Base-by-base conservation (phyloP, 2,888 invertebrate species). In the Torymus tubicola region DNA sequence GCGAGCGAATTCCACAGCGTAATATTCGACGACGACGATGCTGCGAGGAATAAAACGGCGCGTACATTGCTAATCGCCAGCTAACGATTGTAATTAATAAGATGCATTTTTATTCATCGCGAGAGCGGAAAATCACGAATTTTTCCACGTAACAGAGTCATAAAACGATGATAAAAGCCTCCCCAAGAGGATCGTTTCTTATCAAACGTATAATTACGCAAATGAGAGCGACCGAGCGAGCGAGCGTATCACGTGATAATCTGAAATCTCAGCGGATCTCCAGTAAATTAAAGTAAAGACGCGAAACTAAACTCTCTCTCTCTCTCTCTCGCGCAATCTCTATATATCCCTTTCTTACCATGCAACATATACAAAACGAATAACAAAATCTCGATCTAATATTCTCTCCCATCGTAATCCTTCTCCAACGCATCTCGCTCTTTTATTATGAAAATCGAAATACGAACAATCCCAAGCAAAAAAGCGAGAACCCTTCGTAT, bases 121-220 rank as follows among this genome's bases (percentile, higher is more conserved):
- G 14, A 16, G 21, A 71, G 21, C n/a, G 57, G 31, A 50, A 65
- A 65, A 64, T 69, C 69, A 2, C n/a, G 63, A 64, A 55, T 64
- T 74, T 74, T 70, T 64, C 16, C 64, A 8, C 14, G 24, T 42
- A 67, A 68, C 57, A 52, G n/a, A 73, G 31, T 61, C 65, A 60
- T 67, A 78, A 68, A 68, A 68, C 60, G 53, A 78, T 68, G 61
- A 78, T 78, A 73, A 79, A 74, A 52, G n/a, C n/a, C n/a, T 16
- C 31, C 31, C 31, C 31, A 8, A 31, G 31, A 78, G 68, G n/a
- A 55, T 57, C 61, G 68, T 50, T 68, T 16, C 78, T 58, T 74
- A 73, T 79, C 69, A 64, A 57, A 55, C 52, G 14, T 58, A 52
- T 58, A 80, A 80, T 80, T 76, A 76, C 67, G 71, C 67, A 76